These are phyloP conservation scores for Telmatochromis sp. DNA, from an alignment of 2,113 vertebrate genomes.

Conservation along the genomic window DNA sequence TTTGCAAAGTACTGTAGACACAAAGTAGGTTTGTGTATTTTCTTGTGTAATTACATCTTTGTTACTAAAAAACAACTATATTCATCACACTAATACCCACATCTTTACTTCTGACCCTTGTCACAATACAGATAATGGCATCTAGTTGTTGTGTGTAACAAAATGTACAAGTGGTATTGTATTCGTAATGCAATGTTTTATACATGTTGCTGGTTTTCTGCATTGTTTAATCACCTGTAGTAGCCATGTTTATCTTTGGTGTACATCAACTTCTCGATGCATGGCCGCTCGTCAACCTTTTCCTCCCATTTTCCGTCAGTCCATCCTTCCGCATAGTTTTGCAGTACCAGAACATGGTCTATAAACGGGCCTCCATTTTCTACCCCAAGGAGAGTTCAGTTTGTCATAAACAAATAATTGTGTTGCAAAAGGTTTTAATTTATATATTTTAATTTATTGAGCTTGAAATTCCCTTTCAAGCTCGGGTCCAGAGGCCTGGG, in stretches of 20 bases:
- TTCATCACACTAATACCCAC: not conserved
- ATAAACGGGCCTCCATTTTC: slow-evolving; percentile 96
- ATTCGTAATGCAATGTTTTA: not conserved
- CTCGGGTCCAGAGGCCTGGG: not conserved
- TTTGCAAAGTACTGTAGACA: not conserved
- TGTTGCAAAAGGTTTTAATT: not conserved
- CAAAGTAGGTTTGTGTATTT: not conserved
- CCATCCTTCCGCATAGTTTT: slow-evolving; percentile 92
- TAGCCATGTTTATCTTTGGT: slow-evolving; percentile 85
- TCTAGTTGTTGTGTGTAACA: not conserved
- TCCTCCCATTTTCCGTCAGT: slow-evolving; percentile 94
- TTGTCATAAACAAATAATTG: not conserved
- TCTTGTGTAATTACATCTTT: not conserved
- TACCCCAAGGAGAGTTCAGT: slow-evolving; percentile 33
- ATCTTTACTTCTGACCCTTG: not conserved
- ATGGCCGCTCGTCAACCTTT: slow-evolving; percentile 84
- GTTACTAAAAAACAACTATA: not conserved
- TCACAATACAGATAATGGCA: not conserved
- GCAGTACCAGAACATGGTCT: slow-evolving; percentile 87
- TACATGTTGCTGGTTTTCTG: not conserved
- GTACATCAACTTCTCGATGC: slow-evolving; percentile 83
- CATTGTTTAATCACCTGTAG: slow-evolving; percentile 75
- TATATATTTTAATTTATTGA: not conserved
- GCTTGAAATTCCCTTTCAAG: not conserved
- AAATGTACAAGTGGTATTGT: not conserved